Percentiles rank a stretch among this genome's conserved stretches.
Evolutionary conservation across 2,888 invertebrate genomes (phyloP).

Genomic region (Leucoptera coffeella): DNA sequence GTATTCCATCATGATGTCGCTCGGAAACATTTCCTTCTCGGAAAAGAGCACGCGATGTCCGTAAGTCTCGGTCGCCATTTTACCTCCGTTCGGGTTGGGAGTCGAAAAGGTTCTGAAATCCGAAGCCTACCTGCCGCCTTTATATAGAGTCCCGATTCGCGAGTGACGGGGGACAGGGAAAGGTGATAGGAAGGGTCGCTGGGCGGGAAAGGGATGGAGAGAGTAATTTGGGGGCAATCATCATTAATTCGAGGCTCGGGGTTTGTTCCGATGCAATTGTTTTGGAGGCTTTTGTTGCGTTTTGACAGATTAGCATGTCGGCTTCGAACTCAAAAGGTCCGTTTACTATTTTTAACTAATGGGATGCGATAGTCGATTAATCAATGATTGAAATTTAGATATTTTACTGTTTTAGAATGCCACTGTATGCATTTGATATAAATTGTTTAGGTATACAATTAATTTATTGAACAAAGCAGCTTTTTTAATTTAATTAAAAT

Average conservation of each 20-base stretch:
- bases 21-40: conserved; percentile 38
- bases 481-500: too few relatives aligned
- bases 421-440: too few relatives aligned
- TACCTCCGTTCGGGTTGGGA: conserved; percentile 14
- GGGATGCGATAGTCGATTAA: too few relatives aligned
- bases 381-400: too few relatives aligned
- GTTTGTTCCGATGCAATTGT: too few relatives aligned
- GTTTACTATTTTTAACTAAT: too few relatives aligned
- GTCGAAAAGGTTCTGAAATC: conserved; percentile 33
- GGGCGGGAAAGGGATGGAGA: conserved; percentile 25
- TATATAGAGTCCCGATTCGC: conserved; percentile 39
- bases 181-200: conserved; percentile 10
- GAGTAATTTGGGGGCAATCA: conserved; percentile 51
- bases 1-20: conserved; percentile 41
- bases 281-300: too few relatives aligned
- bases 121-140: conserved; percentile 32
- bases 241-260: conserved; percentile 48
- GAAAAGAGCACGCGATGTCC: conserved; percentile 38
- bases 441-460: too few relatives aligned
- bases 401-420: too few relatives aligned
- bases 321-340: too few relatives aligned
- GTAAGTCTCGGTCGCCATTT: conserved; percentile 46
- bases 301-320: too few relatives aligned
- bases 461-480: too few relatives aligned
- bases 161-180: conserved; percentile 15